Conservation (phyloP, 2,888 invertebrate species). For the Tipula lateralis region DNA sequence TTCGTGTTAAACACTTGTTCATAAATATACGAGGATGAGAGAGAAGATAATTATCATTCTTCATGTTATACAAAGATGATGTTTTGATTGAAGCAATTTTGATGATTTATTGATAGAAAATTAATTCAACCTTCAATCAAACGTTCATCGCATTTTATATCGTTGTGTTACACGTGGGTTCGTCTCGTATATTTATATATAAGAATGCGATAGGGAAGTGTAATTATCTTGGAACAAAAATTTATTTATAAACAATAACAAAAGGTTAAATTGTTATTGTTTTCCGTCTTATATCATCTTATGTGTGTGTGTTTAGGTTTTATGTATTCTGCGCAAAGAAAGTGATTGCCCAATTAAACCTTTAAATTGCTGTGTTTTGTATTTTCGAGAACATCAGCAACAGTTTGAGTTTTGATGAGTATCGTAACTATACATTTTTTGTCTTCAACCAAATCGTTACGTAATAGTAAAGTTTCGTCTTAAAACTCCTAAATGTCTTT, state of each 20-base stretch:
- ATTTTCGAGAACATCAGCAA: not conserved
- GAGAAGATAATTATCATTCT: not conserved
- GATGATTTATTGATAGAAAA: not conserved
- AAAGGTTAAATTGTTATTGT: not conserved
- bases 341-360: constrained; percentile 19
- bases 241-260: not conserved
- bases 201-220: not conserved
- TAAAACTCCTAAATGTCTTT: too few species aligned
- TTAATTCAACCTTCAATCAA: not conserved
- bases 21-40: too few species aligned
- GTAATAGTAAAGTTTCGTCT: too few species aligned
- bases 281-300: not conserved
- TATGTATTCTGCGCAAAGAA: not conserved
- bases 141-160: not conserved
- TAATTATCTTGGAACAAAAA: too few species aligned
- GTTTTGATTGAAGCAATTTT: not conserved
- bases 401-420: not conserved
- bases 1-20: too few species aligned
- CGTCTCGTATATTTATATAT: not conserved
- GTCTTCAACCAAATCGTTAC: not conserved
- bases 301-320: too few species aligned
- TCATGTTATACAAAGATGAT: not conserved
- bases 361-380: constrained; percentile 11
- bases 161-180: not conserved
- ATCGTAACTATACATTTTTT: not conserved